These are phyloP conservation scores for Semnornis frantzii DNA, from an alignment of 2,113 vertebrate genomes.

Conservation along the genomic window DNA sequence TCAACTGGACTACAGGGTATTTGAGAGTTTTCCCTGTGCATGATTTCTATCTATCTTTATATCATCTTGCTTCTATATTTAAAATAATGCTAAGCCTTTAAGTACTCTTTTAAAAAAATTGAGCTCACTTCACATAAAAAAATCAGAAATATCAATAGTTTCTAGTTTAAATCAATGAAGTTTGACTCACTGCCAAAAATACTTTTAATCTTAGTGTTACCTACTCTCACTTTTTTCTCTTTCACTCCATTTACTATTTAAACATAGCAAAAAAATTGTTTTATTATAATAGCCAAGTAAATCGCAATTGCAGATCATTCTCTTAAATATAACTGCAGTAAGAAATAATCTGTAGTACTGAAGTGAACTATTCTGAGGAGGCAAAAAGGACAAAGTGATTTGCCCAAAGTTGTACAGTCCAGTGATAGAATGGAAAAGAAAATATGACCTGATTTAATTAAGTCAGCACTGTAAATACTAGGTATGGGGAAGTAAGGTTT, in stretches of 20 bases:
- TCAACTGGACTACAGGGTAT: conserved; percentile 4
- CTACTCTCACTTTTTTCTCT: not conserved
- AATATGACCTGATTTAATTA: not conserved
- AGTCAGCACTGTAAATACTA: not conserved
- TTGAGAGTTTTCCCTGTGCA: not conserved
- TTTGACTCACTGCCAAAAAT: conserved; percentile 21
- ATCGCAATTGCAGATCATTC: not conserved
- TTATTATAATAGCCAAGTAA: not conserved
- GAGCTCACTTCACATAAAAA: not conserved
- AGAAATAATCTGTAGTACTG: not conserved
- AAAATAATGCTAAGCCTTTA: conserved; percentile 29
- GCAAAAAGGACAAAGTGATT: not conserved
- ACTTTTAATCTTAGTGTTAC: conserved; percentile 35
- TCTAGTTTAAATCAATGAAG: conserved; percentile 41
- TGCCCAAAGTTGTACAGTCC: not conserved
- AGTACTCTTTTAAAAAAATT: not conserved
- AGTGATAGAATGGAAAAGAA: not conserved
- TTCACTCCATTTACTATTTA: not conserved
- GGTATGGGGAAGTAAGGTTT: not conserved
- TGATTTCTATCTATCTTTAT: not conserved
- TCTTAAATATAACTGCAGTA: not conserved
- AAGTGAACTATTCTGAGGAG: not conserved
- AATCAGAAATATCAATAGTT: conserved; percentile 6
- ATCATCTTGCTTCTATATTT: not conserved
- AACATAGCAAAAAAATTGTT: not conserved